Evolutionary conservation across 1,140 invertebrate genomes (phyloP).

Genomic region (Aphaenogaster ashmeadi): DNA sequence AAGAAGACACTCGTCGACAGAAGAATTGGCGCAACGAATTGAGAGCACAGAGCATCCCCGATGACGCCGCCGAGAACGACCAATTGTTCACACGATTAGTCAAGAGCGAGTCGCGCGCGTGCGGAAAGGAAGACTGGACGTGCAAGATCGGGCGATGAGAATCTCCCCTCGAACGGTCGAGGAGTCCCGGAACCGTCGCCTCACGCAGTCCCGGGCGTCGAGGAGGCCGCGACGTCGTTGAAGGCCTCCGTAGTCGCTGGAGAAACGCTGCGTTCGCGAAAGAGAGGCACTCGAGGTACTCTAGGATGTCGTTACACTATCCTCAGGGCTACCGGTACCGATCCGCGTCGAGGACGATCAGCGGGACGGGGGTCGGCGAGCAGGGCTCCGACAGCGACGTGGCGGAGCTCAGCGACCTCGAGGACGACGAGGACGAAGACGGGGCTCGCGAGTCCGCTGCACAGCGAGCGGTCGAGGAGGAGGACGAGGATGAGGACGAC

Average conservation of each 20-base stretch:
- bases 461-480: slow-evolving; percentile 69
- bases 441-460: slow-evolving; percentile 76
- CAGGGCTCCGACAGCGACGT: slow-evolving; percentile 86
- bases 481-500: slow-evolving; percentile 88
- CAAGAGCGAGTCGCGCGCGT: neutral
- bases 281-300: slow-evolving; percentile 24
- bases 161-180: slow-evolving; percentile 17
- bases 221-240: slow-evolving; percentile 31
- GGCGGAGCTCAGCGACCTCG: slow-evolving; percentile 85
- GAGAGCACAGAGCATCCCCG: neutral
- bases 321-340: slow-evolving; percentile 84
- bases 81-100: neutral
- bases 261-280: slow-evolving; percentile 26
- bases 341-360: slow-evolving; percentile 80
- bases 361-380: slow-evolving; percentile 66
- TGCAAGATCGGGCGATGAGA: slow-evolving; percentile 41
- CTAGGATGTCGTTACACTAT: slow-evolving; percentile 84
- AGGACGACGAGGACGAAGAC: slow-evolving; percentile 89
- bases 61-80: neutral
- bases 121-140: neutral
- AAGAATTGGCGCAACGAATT: neutral
- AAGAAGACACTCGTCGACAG: neutral
- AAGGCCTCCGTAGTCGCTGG: neutral
- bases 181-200: slow-evolving; percentile 30
- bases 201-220: slow-evolving; percentile 9